Evolutionary conservation across 2,113 vertebrate species (phyloP).

Genomic region (Psephotus haematonotus): DNA sequence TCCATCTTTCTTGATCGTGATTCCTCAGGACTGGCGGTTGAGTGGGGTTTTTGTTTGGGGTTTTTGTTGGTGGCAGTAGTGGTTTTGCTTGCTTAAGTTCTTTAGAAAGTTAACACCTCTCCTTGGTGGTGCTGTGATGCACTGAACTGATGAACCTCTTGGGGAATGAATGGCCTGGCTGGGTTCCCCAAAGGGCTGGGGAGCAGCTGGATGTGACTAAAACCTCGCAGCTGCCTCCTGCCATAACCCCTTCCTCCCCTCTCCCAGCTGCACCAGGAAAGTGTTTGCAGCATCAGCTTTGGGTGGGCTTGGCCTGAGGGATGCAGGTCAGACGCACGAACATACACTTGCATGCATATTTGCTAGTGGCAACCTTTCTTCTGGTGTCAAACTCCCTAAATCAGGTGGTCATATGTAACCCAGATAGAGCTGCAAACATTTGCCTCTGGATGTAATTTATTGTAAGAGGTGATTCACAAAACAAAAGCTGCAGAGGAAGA

Average conservation of each 20-base stretch:
- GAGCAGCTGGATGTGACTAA: background rate
- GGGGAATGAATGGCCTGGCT: background rate
- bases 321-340: background rate
- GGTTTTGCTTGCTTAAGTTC: background rate
- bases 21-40: background rate
- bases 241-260: background rate
- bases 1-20: background rate
- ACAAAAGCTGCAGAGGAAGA: background rate
- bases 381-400: background rate
- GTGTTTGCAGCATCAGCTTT: background rate
- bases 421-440: background rate
- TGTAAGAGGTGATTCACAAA: background rate
- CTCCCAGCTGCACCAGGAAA: background rate
- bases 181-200: background rate
- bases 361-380: background rate
- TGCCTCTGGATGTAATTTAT: background rate
- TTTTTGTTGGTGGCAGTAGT: background rate
- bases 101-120: background rate
- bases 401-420: background rate
- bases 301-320: background rate
- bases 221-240: background rate
- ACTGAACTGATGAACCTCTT: background rate
- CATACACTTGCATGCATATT: accelerated
- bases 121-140: background rate
- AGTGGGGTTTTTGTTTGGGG: background rate